Percentiles rank a stretch among this genome's conserved stretches.
Evolutionary conservation across 2,888 invertebrate species (phyloP).

Genomic region (Orthosia cruda): DNA sequence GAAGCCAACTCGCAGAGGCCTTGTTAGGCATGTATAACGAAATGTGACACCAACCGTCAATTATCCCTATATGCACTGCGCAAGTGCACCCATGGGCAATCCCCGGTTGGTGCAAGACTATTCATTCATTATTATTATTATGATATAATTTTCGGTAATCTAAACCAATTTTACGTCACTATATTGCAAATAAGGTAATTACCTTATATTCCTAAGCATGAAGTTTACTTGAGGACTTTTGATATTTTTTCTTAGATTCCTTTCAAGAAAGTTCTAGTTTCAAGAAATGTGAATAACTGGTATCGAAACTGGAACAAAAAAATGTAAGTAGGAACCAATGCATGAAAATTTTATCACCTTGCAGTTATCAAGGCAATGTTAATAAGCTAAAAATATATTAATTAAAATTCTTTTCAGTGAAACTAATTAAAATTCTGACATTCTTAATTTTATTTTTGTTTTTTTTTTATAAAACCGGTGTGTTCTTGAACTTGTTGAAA

Average conservation of each 20-base stretch:
- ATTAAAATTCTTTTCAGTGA: constrained; percentile 63
- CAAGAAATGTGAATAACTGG: background rate
- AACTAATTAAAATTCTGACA: constrained; percentile 62
- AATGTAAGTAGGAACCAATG: constrained; percentile 24
- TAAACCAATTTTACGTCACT: background rate
- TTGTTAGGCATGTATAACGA: too few species aligned
- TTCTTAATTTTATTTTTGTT: constrained; percentile 18
- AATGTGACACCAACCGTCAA: too few species aligned
- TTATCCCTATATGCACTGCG: too few species aligned
- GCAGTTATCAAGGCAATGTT: constrained; percentile 54
- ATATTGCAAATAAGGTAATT: background rate
- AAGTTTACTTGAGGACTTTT: background rate
- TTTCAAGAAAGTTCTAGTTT: background rate
- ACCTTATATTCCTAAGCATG: background rate
- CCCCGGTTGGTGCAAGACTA: too few species aligned
- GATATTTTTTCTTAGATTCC: background rate
- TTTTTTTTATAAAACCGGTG: constrained; percentile 3
- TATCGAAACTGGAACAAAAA: background rate
- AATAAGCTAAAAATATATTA: constrained; percentile 57
- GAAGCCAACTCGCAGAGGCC: too few species aligned
- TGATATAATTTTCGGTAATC: background rate
- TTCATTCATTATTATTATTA: too few species aligned
- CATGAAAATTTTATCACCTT: constrained; percentile 41
- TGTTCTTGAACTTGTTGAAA: constrained; percentile 48
- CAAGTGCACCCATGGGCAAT: too few species aligned